Base-by-base conservation (phyloP, 1,140 invertebrate genomes). In the Aphaenogaster floridana region DNA sequence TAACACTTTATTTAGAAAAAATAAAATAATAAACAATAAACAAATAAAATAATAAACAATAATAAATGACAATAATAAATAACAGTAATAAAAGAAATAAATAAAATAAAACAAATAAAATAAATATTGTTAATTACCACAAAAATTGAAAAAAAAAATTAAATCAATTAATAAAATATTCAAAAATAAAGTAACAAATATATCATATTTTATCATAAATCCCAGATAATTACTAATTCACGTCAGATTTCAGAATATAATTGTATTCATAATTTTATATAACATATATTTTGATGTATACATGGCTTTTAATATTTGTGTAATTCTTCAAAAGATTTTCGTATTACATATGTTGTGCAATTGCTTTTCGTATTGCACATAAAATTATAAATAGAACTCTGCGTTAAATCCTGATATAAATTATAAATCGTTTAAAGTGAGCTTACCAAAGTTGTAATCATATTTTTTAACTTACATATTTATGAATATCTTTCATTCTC, bases 211-310 rank as follows among this genome's bases (percentile, higher is more conserved):
- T 15, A 63, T 36, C 6, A 68, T 68, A 68, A 45, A 68, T 42
- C 5, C 9, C 64, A 45, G 1, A 42, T 1, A 17, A n/a, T 68
- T n/a, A 6, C 17, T 68, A 68, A 68, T 42, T 68, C 42, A 45
- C 42, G 8, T 45, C 39, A 68, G 39, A 68, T 68, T 68, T 21
- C 2, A 42, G 4, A 68, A 45, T 17, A 36, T 13, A 68, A 68
- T 21, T n/a, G n/a, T 45, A 68, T 68, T 21, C n/a, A 45, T 21
- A 68, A 45, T 68, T 68, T 68, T 21, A 66, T 28, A 28, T 69
- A 21, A 15, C 21, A 7, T 15, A 11, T 42, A 69, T 28, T 69
- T 69, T 15, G 15, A n/a, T 66, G 4, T 28, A 69, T 48, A 50
- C 6, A 6, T 69, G 39, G 2, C 21, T 69, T 69, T 69, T 69